A percentile compares a stretch with the other conserved stretches of the same genome.
These are phyloP conservation scores for Pitangus sulphuratus DNA, from an alignment of 2,797 vertebrate genomes.

Conservation along the genomic window DNA sequence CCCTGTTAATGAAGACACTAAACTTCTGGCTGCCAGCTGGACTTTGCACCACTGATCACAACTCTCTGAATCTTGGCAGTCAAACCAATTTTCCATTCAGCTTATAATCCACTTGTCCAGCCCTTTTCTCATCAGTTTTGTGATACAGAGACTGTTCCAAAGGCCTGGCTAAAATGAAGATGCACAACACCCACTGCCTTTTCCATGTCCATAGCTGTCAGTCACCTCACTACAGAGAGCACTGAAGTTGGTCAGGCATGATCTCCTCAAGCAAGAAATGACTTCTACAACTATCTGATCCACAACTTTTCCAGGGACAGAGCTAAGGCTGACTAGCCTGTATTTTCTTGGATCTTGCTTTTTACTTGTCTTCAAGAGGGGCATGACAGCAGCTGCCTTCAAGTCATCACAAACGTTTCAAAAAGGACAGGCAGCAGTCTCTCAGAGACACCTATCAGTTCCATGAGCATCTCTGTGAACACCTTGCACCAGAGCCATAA, in stretches of 20 bases:
- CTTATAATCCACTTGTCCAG: not conserved
- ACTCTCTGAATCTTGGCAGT: not conserved
- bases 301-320: accelerated
- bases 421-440: not conserved
- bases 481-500: not conserved
- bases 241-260: not conserved
- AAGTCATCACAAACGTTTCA: not conserved
- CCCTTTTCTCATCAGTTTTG: not conserved
- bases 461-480: not conserved
- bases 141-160: not conserved
- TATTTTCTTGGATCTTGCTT: not conserved
- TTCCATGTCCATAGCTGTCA: not conserved
- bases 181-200: not conserved
- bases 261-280: not conserved
- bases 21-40: not conserved
- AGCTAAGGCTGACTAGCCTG: not conserved
- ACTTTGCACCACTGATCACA: not conserved
- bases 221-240: not conserved
- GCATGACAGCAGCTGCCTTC: not conserved
- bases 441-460: not conserved
- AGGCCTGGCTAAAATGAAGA: not conserved
- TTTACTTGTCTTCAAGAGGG: not conserved
- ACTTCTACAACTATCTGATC: not conserved
- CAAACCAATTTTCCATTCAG: not conserved
- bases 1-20: not conserved